Conservation (phyloP, 2,888 invertebrate genomes). For the Synanthedon andrenaeformis region DNA sequence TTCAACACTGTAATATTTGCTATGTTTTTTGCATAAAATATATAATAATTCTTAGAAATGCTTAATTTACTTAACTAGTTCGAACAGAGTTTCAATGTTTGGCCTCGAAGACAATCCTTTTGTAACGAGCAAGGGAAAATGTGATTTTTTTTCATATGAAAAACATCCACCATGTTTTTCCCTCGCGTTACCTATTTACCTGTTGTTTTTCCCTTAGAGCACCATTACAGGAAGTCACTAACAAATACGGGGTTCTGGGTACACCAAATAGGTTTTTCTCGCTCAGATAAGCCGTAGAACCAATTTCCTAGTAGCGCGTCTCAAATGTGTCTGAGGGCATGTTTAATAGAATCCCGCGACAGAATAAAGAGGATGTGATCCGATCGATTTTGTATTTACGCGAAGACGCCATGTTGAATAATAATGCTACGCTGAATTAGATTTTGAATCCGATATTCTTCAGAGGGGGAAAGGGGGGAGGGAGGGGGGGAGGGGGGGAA, state of each 20-base stretch:
- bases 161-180: neutral
- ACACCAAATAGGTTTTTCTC: constrained; percentile 13
- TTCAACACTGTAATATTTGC: too few relatives aligned
- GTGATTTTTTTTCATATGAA: too few relatives aligned
- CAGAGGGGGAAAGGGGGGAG: too few relatives aligned
- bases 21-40: too few relatives aligned
- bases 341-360: constrained; percentile 36
- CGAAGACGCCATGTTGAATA: constrained; percentile 16
- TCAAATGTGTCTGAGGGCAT: constrained; percentile 39
- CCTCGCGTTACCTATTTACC: neutral
- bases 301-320: constrained; percentile 36
- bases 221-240: neutral
- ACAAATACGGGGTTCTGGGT: neutral
- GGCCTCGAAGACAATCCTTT: too few relatives aligned
- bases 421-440: constrained; percentile 9
- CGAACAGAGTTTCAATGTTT: too few relatives aligned
- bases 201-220: neutral
- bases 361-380: constrained; percentile 19
- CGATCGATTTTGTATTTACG: constrained; percentile 29
- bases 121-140: too few relatives aligned
- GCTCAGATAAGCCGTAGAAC: constrained; percentile 30
- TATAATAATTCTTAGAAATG: too few relatives aligned
- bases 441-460: neutral
- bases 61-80: too few relatives aligned
- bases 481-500: neutral